Base-by-base conservation (phyloP, 2,888 invertebrate genomes). In the Eristalis tenax region DNA sequence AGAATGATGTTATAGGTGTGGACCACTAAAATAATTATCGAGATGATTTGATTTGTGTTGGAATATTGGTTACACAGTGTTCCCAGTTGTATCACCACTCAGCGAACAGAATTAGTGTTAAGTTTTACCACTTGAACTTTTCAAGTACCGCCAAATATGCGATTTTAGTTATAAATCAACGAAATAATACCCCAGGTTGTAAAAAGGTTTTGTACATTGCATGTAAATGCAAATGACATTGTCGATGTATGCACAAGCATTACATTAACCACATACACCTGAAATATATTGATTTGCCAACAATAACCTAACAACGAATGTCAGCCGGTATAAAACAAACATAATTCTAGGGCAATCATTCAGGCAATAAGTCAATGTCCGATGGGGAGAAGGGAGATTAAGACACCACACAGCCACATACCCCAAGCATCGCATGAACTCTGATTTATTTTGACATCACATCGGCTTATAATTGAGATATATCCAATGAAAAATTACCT, bases 391-490 rank as follows among this genome's bases (percentile, higher is more conserved):
- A 74, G 66, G 77, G 11, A 63, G 69, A 80, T 71, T 83, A 66
- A 80, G 69, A 74, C 68, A 68, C 69, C 43, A 64, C 50, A 10
- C 32, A 68, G 43, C 40, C 57, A 59, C 35, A 66, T 65, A 18
- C 56, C 71, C 13, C 40, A 69, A 73, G 78, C 76, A 83, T 73
- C 65, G 79, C 76, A 76, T 73, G 83, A 80, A 88, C 73, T 65
- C 86, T 87, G 89, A 89, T 89, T 89, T 89, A 89, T 89, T 88
- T 88, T 82, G 89, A 88, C 89, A 89, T 88, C 70, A 80, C 84
- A 87, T 88, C 87, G 87, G 76, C 88, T 89, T 89, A 89, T 89
- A 89, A 89, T 89, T 89, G 89, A 89, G 89, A 89, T 89, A 87
- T 83, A 89, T 89, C 89, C 88, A 77, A 88, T 89, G 89, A 89